Base-by-base conservation (phyloP, 2,797 vertebrate species). In the Ispidina picta region DNA sequence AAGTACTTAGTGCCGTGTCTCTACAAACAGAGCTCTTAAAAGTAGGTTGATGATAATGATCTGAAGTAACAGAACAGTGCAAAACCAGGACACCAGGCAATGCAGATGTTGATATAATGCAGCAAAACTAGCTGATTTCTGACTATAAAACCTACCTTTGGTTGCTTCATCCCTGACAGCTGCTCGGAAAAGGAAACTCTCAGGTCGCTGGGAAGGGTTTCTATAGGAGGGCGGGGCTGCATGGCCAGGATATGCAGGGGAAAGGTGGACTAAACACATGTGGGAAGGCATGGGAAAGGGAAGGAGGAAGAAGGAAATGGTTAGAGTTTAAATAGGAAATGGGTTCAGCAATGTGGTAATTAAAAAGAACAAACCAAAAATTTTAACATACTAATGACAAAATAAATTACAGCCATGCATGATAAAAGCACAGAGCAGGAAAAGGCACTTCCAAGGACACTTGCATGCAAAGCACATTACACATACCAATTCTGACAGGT, bases 121-220 rank as follows among this genome's bases (percentile, higher is more conserved):
- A 76, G 63, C 48, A 83, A 83, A 75, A 48, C 35, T 15, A 54
- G 65, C 78, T 89, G 4, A n/a, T 62, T 35, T 65, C 68, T 84
- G 65, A 73, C 84, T 80, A 56, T 18, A 33, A 11, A 68, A 94
- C 97, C 84, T 97, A 99, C 99, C 98, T 98, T 97, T 98, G 96
- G 97, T 98, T 93, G 97, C 97, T 93, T 99, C 99, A 72, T 98
- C 98, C 93, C 98, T 98, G 93, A 98, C 97, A 83, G 97, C 91
- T 48, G 98, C 97, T 95, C 98, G 98, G 89, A 98, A 98, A 95
- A 99, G 98, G 97, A 99, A 98, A 97, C 98, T 99, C 89, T 99
- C 99, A 6, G 99, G 99, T 72, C 98, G 98, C 44, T 97, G 96
- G 70, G 95, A 89, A 89, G 97, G 89, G 70, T 97, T 96, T 93